These are phyloP conservation scores for Sylvilagus bachmani DNA, from an alignment of 2,113 vertebrate genomes.

Conservation along the genomic window DNA sequence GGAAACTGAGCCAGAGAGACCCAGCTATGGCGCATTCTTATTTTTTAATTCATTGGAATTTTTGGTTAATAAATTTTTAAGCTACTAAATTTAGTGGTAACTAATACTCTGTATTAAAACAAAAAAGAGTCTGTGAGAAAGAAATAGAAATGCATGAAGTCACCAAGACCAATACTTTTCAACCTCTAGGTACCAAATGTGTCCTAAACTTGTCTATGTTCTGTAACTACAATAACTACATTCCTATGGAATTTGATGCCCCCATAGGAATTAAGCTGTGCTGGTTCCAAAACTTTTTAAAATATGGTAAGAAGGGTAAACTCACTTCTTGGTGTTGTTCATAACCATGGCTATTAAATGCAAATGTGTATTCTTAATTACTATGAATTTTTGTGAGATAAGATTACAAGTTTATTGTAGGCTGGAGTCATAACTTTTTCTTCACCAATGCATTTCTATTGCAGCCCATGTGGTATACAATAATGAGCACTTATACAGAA, in stretches of 20 bases:
- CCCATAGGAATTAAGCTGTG: neutral
- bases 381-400: neutral
- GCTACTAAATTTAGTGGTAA: neutral
- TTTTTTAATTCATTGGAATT: neutral
- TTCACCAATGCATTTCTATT: neutral
- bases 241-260: neutral
- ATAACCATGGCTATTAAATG: neutral
- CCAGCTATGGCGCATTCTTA: neutral
- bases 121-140: neutral
- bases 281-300: conserved; percentile 41
- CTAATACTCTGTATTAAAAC: neutral
- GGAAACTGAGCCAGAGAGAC: neutral
- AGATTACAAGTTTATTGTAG: neutral
- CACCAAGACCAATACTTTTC: neutral
- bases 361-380: neutral
- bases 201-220: neutral
- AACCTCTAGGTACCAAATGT: neutral
- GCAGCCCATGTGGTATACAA: neutral
- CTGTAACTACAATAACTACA: neutral
- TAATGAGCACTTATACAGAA: neutral
- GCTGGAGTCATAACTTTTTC: neutral
- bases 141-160: conserved; percentile 7
- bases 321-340: neutral
- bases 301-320: neutral
- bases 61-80: neutral